These are phyloP conservation scores for Paedocypris sp. DNA, from an alignment of 2,113 vertebrate species.

Conservation along the genomic window DNA sequence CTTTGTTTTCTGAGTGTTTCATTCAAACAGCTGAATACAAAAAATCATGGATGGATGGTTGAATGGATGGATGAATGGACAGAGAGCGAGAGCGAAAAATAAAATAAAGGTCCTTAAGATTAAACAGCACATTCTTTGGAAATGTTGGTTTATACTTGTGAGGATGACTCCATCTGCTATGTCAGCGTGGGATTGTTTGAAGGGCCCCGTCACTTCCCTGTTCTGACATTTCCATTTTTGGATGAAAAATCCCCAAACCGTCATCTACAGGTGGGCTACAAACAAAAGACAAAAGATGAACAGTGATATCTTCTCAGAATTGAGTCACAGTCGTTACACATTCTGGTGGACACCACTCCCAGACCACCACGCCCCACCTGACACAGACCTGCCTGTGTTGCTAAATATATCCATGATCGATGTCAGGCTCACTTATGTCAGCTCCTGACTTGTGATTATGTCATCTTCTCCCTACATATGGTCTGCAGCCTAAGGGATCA, in stretches of 20 bases:
- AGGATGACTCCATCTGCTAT: conserved; percentile 13
- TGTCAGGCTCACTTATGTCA: background rate
- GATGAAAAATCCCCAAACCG: background rate
- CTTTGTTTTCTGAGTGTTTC: no score
- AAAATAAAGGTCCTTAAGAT: no score
- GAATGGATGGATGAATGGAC: no score
- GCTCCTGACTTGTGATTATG: conserved; percentile 10
- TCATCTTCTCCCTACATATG: background rate
- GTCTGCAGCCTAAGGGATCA: background rate
- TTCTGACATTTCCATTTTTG: conserved; percentile 10
- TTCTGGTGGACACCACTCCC: background rate
- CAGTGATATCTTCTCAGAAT: background rate
- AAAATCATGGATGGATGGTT: no score
- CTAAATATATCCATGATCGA: conserved; percentile 24
- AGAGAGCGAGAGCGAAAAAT: no score
- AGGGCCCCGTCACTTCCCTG: conserved; percentile 11
- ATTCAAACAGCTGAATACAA: no score
- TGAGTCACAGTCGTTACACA: conserved; percentile 3
- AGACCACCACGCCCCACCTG: conserved; percentile 6
- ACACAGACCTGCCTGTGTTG: conserved; percentile 1
- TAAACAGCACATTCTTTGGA: no score
- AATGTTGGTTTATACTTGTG: conserved; percentile 28
- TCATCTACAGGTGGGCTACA: background rate
- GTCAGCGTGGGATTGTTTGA: conserved; percentile 1
- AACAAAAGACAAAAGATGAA: background rate